A percentile compares a stretch with the other conserved stretches of the same genome.
phyloP scores from a whole-genome alignment of 2,113 vertebrate species.

The Austrofundulus limnaeus region DNA sequence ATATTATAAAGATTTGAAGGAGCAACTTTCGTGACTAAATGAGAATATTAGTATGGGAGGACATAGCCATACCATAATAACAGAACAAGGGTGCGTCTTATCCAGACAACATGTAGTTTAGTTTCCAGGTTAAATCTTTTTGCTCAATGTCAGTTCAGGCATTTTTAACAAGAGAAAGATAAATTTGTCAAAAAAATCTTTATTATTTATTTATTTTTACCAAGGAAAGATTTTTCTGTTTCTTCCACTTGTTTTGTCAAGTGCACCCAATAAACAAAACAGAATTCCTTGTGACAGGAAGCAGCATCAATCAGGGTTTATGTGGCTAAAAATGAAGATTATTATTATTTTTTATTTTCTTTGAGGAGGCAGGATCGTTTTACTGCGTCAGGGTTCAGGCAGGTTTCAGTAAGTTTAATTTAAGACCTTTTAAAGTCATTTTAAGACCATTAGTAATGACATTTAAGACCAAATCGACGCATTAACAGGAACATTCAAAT shows the following conservation, averaged over 20 bases:
- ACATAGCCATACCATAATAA: too few species aligned
- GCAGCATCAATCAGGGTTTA: slow-evolving; percentile 16
- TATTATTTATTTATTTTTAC: too few species aligned
- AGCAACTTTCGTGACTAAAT: too few species aligned
- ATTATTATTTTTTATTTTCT: too few species aligned
- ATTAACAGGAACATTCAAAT: too few species aligned
- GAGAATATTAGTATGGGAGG: too few species aligned
- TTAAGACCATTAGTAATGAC: too few species aligned
- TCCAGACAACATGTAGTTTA: neutral
- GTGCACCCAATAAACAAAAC: slow-evolving; percentile 12
- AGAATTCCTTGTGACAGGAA: slow-evolving; percentile 3
- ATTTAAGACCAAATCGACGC: too few species aligned
- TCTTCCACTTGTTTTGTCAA: slow-evolving; percentile 2
- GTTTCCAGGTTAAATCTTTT: slow-evolving; percentile 3
- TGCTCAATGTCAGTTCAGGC: neutral
- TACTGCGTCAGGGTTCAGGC: too few species aligned
- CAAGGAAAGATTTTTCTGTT: slow-evolving; percentile 6
- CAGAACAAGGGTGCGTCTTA: neutral
- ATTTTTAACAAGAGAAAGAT: neutral
- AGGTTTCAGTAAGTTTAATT: too few species aligned
- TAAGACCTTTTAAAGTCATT: too few species aligned
- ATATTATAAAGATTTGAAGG: too few species aligned
- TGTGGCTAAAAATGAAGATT: slow-evolving; percentile 5
- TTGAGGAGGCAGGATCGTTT: neutral
- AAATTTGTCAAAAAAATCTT: slow-evolving; percentile 4